Conservation (phyloP, 2,113 vertebrate species). For the Dipodomys spectabilis region DNA sequence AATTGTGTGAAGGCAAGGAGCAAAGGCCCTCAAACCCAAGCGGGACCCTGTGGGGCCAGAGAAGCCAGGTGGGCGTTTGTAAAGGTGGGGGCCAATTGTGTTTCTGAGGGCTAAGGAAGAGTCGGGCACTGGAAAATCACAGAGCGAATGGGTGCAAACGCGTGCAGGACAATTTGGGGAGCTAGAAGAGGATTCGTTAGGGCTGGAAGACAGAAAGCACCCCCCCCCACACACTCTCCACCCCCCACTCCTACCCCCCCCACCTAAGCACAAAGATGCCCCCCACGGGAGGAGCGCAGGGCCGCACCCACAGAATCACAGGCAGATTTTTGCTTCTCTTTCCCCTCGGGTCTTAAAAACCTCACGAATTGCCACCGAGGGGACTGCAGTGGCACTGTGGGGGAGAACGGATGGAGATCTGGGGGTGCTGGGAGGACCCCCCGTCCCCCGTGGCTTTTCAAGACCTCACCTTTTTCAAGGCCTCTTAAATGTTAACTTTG, state of each 20-base stretch:
- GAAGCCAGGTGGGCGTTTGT: background rate
- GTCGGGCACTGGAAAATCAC: background rate
- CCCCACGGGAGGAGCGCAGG: background rate
- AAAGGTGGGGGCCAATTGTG: background rate
- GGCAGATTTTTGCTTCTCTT: background rate
- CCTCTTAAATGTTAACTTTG: background rate
- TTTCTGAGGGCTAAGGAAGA: background rate
- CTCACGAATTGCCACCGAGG: background rate
- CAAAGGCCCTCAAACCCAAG: rapidly evolving
- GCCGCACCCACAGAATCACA: background rate
- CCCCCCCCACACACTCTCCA: no score
- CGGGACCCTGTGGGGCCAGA: background rate
- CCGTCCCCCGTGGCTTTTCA: background rate
- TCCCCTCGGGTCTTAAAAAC: constrained; percentile 21
- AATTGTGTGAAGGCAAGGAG: background rate
- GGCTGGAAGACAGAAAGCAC: no score
- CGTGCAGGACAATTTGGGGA: background rate
- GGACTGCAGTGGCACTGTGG: rapidly evolving
- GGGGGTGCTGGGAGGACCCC: no score
- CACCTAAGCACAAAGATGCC: no score
- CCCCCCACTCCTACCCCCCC: no score
- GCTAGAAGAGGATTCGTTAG: background rate
- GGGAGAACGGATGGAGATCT: background rate
- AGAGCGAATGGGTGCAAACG: background rate
- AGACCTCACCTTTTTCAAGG: background rate